Percentiles rank a stretch among this genome's conserved stretches.
These are phyloP conservation scores for Aphidius gifuensis DNA, from an alignment of 1,140 invertebrate genomes.

Conservation along the genomic window DNA sequence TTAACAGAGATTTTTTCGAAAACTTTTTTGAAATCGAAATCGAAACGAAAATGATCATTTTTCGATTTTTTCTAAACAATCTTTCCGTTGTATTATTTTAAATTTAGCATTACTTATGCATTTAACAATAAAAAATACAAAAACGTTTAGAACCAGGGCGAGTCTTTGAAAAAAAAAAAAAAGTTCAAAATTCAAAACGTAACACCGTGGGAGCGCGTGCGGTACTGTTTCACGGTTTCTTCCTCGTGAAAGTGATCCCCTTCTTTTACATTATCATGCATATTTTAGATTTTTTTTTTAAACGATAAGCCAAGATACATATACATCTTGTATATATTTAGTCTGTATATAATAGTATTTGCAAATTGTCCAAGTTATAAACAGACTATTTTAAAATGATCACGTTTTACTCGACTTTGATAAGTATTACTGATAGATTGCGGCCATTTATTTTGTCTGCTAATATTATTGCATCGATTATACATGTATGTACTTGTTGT, in stretches of 20 bases:
- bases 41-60: no score
- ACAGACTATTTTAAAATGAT: conserved; percentile 24
- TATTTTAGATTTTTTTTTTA: no score
- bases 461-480: conserved; percentile 34
- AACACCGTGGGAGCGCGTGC: conserved; percentile 45
- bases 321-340: no score
- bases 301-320: no score
- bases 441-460: conserved; percentile 44
- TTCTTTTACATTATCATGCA: neutral
- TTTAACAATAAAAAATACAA: neutral
- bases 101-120: no score
- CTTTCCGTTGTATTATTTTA: no score
- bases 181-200: conserved; percentile 22
- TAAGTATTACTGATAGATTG: conserved; percentile 39
- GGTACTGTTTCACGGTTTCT: conserved; percentile 40
- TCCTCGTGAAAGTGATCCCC: conserved; percentile 49
- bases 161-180: neutral
- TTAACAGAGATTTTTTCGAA: no score
- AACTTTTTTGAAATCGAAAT: no score
- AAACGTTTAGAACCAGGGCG: neutral
- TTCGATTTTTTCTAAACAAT: no score
- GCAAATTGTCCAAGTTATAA: no score
- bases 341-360: no score
- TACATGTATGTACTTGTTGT: conserved; percentile 7
- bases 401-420: conserved; percentile 5